Base-by-base conservation (phyloP, 2,797 vertebrate species). In the Clamator glandarius region DNA sequence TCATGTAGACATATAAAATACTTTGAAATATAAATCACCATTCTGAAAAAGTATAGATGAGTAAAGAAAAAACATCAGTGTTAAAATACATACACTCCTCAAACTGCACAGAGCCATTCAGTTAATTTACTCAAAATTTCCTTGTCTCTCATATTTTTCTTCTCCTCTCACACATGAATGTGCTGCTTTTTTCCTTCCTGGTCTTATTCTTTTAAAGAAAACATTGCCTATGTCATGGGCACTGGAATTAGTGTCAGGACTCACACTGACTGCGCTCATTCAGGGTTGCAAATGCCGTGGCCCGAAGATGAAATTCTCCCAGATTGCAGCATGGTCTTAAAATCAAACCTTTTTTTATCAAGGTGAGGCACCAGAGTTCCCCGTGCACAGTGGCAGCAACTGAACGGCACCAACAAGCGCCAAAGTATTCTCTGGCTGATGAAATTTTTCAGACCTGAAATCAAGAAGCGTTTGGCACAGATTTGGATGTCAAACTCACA, bases 361-460 rank as follows among this genome's bases (percentile, higher is more conserved):
- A 72, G 4, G 5, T 3, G 48, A 70, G 36, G 33, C 52, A 36
- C 1, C 2, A 19, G 19, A 39, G n/a, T 8, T 5, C 1, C 18
- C 15, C 0, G 0, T 0, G 2, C 31, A 42, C 26, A 68, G 11
- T 2, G 61, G 33, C 66, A 88, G 48, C 6, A 57, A 35, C 0
- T 1, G n/a, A 64, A 42, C 0, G 8, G 16, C 2, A 2, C 4
- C 68, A 64, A 9, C 19, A 23, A 16, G 24, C 46, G 62, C 28
- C 50, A 54, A 1, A 16, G 42, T 26, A 5, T 13, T 54, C 33
- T 42, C 41, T 58, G n/a, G 44, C 19, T 4, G 8, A 9, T 4
- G n/a, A 51, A 61, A 72, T 7, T 33, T 12, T 6, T 52, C 39
- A 2, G 25, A 63, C 15, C 5, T 50, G 64, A 68, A 68, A 51